Percentiles rank a stretch among this genome's conserved stretches.
Conservation (phyloP, 1,140 invertebrate genomes). For the Zaprionus capensis region DNA sequence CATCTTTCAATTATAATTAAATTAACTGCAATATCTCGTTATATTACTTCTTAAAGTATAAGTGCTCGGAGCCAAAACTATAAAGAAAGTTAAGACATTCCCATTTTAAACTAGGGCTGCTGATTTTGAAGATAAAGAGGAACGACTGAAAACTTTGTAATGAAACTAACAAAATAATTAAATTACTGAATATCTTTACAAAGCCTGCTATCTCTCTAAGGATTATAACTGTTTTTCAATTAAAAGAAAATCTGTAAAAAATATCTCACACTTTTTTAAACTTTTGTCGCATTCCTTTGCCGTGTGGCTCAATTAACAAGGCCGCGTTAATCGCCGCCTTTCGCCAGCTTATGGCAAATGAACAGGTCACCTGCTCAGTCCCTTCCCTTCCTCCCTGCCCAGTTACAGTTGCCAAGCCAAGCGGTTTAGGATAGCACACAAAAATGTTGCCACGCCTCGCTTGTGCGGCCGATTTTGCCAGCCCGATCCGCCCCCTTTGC, state of each 20-base stretch:
- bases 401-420: slow-evolving; percentile 15
- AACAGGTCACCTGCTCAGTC: neutral
- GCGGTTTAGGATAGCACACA: slow-evolving; percentile 16
- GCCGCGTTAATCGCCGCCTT: slow-evolving; percentile 3
- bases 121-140: too few relatives aligned
- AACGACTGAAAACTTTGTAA: too few relatives aligned
- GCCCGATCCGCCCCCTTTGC: neutral
- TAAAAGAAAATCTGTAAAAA: slow-evolving; percentile 3
- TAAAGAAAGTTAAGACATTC: too few relatives aligned
- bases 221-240: neutral
- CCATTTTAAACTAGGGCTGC: too few relatives aligned
- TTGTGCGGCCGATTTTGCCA: slow-evolving; percentile 12
- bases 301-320: slow-evolving; percentile 3
- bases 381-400: neutral
- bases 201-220: neutral
- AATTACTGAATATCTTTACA: neutral
- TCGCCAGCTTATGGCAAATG: slow-evolving; percentile 23
- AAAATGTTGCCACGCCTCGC: slow-evolving; percentile 31
- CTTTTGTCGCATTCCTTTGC: neutral
- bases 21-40: neutral
- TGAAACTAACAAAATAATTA: too few relatives aligned
- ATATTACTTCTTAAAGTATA: too few relatives aligned
- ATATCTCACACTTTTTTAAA: neutral
- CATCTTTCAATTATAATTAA: neutral
- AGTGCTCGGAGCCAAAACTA: too few relatives aligned